Evolutionary conservation across 1,140 invertebrate species (phyloP), one percentile per base, ranked within the genome.

Genomic region (Lepidurus apus): DNA sequence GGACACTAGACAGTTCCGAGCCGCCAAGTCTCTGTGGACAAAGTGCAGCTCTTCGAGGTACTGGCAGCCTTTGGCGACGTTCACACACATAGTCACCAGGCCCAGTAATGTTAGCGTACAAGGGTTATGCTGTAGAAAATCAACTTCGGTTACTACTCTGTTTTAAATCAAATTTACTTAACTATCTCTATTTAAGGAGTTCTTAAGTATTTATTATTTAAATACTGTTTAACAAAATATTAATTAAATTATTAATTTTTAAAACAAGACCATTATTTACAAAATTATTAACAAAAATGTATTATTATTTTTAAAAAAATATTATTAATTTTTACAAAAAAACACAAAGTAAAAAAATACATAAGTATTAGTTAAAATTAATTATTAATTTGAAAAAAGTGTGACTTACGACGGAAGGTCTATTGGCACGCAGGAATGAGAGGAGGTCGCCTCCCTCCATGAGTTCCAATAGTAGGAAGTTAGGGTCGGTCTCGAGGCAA

Each of bases 391-490:
- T 5, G 0, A 21, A 17, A 65, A 65, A 65, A 42, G 17, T 21
- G 17, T 79, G 81, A 85, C 87, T 87, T 86, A 93, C 91, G 79
- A 87, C 83, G 34, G 89, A 87, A 42, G 91, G 90, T 78, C 95
- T 86, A 80, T 91, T 93, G 1, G 89, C 88, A 44, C 95, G 86
- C 11, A 99, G 87, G 85, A 96, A 98, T 73, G 93, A 95, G 0
- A 98, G 87, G 42, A 99, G 86, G 86, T 99, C 97, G 0, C 97
- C 96, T 1, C 92, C 95, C 85, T 97, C 93, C 98, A 99, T 99
- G 9, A 98, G 87, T 85, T 99, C 97, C 87, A 99, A 91, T 21
- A 99, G 92, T 73, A 99, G 91, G 81, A 95, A 95, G 81, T 95
- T 93, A 11, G 95, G 92, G 83, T 98, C 95, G 76, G 93, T 93